Evolutionary conservation across 64 coral and sea anemone species (phyloP).

Genomic region (Hydrozoanthus tunicans): DNA sequence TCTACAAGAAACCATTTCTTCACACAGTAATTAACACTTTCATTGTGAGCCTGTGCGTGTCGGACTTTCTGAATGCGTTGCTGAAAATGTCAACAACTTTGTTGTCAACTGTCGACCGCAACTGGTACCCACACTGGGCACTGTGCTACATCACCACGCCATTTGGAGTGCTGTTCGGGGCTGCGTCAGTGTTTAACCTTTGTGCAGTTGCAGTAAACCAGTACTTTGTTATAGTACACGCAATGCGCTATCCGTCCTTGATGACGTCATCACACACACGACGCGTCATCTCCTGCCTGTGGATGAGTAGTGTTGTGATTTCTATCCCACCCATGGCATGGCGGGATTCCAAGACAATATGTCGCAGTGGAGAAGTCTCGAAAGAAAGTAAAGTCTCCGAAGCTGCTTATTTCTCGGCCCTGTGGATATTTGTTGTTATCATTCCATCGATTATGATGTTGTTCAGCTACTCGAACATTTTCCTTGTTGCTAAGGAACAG

Average conservation of each 20-base stretch:
- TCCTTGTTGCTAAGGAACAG: conserved; percentile 74
- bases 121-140: conserved; percentile 83
- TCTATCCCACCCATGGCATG: conserved; percentile 76
- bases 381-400: conserved; percentile 73
- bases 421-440: conserved; percentile 93
- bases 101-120: conserved; percentile 58
- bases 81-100: conserved; percentile 92
- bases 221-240: conserved; percentile 88
- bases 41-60: conserved; percentile 78
- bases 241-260: conserved; percentile 76
- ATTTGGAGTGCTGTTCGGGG: conserved; percentile 88
- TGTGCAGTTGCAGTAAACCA: conserved; percentile 92
- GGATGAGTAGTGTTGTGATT: conserved; percentile 77
- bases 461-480: conserved; percentile 82
- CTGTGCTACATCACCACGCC: conserved; percentile 90
- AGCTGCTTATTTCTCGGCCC: conserved; percentile 69
- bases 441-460: conserved; percentile 79
- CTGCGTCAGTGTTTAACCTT: conserved; percentile 90
- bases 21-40: conserved; percentile 87
- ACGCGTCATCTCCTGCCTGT: conserved; percentile 67
- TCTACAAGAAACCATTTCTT: conserved; percentile 66
- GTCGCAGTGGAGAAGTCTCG: conserved; percentile 82
- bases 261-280: conserved; percentile 82
- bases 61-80: conserved; percentile 79
- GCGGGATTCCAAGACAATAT: conserved; percentile 83